Base-by-base conservation (phyloP, 2,113 vertebrate species). In the Lepus europaeus region DNA sequence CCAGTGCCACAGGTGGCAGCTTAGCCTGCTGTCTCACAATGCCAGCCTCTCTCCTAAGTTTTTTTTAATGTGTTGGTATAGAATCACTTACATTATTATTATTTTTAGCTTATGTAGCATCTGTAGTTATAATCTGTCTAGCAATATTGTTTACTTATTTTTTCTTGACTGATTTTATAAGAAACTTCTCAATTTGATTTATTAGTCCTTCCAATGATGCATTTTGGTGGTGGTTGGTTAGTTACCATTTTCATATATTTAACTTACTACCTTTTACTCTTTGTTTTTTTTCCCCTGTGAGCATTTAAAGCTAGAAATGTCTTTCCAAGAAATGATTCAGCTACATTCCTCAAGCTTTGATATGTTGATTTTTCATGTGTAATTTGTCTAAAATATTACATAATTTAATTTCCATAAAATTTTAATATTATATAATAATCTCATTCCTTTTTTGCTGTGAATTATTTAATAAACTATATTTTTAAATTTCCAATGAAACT, bases 391-490 rank as follows among this genome's bases (percentile, higher is more conserved):
- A 89, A 94, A 77, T 94, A 69, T 83, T 83, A 14, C 45, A 2
- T 33, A 93, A 94, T 85, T 73, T 82, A 74, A 91, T 89, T 96
- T 95, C 61, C 31, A 82, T 82, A 74, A 33, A 7, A 45, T 6
- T 45, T 45, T 45, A 45, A 45, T 45, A 45, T 45, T 45, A 45
- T 45, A 45, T 45, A 45, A 45, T 45, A 45, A 45, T 45, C 7
- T 91, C 33, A 78, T 90, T 93, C 83, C 4, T 78, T 87, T 95
- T 89, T 87, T 80, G 68, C 69, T 56, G 74, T 68, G 45, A 88
- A 77, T 86, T 93, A 89, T 82, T 96, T 88, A 53, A 96, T 59
- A 59, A 59, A 96, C 49, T 88, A 10, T 82, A 61, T 89, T 96
- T 76, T 9, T 27, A 86, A 49, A 25, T 70, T 94, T 91, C 45